Evolutionary conservation across 2,888 invertebrate genomes (phyloP).

Genomic region (Dicycla oo): DNA sequence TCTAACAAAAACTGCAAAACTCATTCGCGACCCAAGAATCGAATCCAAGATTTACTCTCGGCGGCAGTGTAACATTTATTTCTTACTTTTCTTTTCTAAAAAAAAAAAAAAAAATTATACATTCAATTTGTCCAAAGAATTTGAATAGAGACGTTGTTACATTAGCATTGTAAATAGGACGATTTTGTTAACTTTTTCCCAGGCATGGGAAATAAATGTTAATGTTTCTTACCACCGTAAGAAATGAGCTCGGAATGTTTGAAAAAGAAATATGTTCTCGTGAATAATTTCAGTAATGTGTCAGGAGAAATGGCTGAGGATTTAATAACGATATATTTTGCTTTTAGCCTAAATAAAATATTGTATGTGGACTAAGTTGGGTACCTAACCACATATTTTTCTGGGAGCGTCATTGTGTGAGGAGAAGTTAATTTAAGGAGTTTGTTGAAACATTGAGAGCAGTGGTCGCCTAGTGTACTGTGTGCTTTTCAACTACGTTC

Average conservation of each 20-base stretch:
- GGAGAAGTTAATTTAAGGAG: background rate
- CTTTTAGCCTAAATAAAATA: slow-evolving; percentile 32
- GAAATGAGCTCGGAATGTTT: slow-evolving; percentile 41
- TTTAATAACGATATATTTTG: slow-evolving; percentile 27
- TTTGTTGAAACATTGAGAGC: no score
- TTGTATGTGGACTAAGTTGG: background rate
- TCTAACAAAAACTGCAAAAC: background rate
- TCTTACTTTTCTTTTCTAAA: background rate
- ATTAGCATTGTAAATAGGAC: slow-evolving; percentile 59
- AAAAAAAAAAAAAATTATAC: slow-evolving; percentile 13
- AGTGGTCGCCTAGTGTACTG: no score
- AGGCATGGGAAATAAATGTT: slow-evolving; percentile 41
- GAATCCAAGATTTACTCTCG: background rate
- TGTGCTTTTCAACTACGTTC: no score
- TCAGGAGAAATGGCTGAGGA: slow-evolving; percentile 35
- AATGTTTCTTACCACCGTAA: slow-evolving; percentile 32
- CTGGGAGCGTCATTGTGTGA: slow-evolving; percentile 5
- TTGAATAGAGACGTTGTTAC: slow-evolving; percentile 47
- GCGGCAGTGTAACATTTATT: background rate
- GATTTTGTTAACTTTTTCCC: slow-evolving; percentile 46
- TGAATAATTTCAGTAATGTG: slow-evolving; percentile 51
- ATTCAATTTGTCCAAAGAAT: slow-evolving; percentile 49
- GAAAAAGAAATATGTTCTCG: slow-evolving; percentile 44
- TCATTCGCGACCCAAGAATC: background rate
- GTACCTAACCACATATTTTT: slow-evolving; percentile 5